Evolutionary conservation across 2,797 vertebrate species (phyloP).

Genomic region (Micrastur ruficollis): DNA sequence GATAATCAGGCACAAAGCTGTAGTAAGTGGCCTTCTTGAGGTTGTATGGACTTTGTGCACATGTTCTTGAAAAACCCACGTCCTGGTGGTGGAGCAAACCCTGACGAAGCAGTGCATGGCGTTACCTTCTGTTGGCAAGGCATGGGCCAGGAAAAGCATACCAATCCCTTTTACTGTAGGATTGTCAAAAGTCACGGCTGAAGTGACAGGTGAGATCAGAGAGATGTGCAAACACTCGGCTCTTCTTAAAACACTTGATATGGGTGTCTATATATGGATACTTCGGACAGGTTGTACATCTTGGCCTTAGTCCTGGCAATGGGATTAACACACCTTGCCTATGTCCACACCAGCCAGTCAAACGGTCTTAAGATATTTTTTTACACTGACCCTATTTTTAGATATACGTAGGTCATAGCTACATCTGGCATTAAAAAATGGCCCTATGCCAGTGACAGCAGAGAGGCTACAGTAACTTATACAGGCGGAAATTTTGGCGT

Average conservation of each 20-base stretch:
- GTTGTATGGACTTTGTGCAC: neutral
- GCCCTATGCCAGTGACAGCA: neutral
- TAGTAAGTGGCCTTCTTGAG: neutral
- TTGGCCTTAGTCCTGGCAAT: slow-evolving; percentile 27
- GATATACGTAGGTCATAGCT: neutral
- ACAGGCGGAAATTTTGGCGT: neutral
- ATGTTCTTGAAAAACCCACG: neutral
- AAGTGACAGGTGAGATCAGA: neutral
- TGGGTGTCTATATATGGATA: neutral
- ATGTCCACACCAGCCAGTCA: neutral
- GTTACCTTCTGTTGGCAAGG: neutral
- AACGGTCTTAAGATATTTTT: neutral
- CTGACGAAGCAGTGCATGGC: neutral
- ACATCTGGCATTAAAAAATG: slow-evolving; percentile 8
- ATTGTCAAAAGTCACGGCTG: neutral
- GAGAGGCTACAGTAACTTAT: neutral
- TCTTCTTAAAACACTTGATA: neutral
- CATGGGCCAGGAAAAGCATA: neutral
- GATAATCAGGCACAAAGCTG: neutral
- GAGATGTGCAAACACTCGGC: neutral
- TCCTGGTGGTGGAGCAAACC: neutral
- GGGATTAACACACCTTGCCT: neutral
- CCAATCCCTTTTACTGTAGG: neutral
- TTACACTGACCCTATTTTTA: slow-evolving; percentile 29
- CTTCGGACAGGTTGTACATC: neutral